Percentiles rank a stretch among this genome's conserved stretches.
Evolutionary conservation across 2,888 invertebrate species (phyloP).

Genomic region (Drepanosiphum platanoidis): DNA sequence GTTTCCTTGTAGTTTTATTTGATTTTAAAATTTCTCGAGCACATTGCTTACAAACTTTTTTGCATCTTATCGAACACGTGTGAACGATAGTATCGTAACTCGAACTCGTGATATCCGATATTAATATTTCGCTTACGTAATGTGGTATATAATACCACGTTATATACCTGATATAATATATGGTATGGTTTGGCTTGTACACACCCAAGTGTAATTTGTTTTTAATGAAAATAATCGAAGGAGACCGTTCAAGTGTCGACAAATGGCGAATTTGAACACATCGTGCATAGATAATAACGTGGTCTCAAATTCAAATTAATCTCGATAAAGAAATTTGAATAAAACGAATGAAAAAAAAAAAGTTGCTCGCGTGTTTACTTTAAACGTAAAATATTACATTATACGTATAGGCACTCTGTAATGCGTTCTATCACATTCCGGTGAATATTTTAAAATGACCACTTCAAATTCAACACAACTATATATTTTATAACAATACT

Average conservation of each 20-base stretch:
- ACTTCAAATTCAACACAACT: not conserved
- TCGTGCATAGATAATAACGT: too few relatives aligned
- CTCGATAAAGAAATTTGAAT: not conserved
- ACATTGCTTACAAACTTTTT: too few relatives aligned
- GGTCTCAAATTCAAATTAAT: not conserved
- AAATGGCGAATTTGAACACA: not conserved
- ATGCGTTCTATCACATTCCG: not conserved
- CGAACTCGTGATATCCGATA: too few relatives aligned
- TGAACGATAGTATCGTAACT: too few relatives aligned
- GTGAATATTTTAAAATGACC: not conserved
- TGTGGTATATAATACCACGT: too few relatives aligned
- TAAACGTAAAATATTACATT: not conserved
- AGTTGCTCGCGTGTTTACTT: too few relatives aligned
- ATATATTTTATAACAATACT: conserved; percentile 10
- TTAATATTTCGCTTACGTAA: too few relatives aligned
- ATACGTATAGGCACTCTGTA: not conserved
- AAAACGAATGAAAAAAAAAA: not conserved
- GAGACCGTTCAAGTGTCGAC: not conserved
- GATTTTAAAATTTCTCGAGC: too few relatives aligned
- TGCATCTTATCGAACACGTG: too few relatives aligned
- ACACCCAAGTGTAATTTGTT: not conserved
- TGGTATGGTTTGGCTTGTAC: not conserved
- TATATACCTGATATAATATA: too few relatives aligned
- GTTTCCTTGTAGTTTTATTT: too few relatives aligned
- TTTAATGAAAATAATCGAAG: not conserved